These are phyloP conservation scores for Heterohyrax brucei DNA, from an alignment of 2,797 vertebrate genomes.

Conservation along the genomic window DNA sequence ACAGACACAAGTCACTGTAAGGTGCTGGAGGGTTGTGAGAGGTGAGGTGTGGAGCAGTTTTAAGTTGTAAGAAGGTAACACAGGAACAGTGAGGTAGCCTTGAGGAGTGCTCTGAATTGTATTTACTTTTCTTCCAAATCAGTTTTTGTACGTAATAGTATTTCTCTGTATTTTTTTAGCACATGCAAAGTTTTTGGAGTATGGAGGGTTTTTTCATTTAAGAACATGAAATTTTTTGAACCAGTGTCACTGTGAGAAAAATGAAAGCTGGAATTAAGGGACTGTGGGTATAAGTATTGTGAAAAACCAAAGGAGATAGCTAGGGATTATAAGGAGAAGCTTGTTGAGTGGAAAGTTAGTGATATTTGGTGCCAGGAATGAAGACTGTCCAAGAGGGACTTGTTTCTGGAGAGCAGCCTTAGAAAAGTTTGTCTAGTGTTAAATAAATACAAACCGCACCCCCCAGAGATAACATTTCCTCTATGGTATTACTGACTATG, in stretches of 20 bases:
- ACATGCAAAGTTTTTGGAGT: background rate
- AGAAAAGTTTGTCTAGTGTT: background rate
- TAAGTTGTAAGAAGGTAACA: background rate
- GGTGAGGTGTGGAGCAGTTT: background rate
- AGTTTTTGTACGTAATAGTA: background rate
- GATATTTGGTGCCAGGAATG: background rate
- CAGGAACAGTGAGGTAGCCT: background rate
- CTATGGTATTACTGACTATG: background rate
- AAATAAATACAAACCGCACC: background rate
- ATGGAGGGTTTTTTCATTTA: background rate
- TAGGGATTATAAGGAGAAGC: background rate
- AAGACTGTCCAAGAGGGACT: background rate
- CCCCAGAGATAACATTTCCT: background rate
- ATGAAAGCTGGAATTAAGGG: conserved; percentile 30
- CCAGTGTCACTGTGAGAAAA: background rate
- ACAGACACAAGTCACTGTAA: background rate
- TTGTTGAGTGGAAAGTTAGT: background rate
- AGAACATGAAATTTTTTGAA: background rate
- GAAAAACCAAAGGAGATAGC: background rate
- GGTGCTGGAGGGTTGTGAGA: background rate
- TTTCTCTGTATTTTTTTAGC: background rate
- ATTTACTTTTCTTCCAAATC: background rate
- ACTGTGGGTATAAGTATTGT: background rate
- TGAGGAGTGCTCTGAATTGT: background rate
- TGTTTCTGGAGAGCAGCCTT: background rate